phyloP scores from a whole-genome alignment of 2,888 invertebrate species.

The Tetrapedia diversipes region DNA sequence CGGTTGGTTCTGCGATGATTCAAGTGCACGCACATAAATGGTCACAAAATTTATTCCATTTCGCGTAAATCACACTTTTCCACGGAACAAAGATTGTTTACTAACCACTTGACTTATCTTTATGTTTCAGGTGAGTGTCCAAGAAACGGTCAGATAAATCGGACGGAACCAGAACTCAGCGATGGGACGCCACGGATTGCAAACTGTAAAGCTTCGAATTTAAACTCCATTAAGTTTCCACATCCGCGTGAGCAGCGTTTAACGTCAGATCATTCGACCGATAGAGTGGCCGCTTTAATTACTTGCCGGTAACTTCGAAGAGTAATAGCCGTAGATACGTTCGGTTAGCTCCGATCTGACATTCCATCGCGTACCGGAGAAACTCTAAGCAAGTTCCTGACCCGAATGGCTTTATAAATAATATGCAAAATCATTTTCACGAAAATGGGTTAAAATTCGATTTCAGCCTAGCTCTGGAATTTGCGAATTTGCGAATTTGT shows the following conservation, averaged over 20 bases:
- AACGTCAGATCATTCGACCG: conserved; percentile 61
- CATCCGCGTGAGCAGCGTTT: conserved; percentile 46
- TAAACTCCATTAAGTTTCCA: conserved; percentile 60
- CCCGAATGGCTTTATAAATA: neutral
- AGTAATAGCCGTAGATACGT: conserved; percentile 33
- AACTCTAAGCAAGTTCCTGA: conserved; percentile 10
- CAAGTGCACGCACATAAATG: no score
- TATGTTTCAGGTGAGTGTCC: conserved; percentile 68
- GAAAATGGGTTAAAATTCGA: neutral
- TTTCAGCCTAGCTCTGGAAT: no score
- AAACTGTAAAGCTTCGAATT: conserved; percentile 59
- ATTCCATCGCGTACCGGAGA: conserved; percentile 29
- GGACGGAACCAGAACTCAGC: neutral
- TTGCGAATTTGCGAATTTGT: no score
- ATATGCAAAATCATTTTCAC: conserved; percentile 21
- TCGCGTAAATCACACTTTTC: neutral
- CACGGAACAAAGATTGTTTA: neutral
- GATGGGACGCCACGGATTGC: conserved; percentile 19
- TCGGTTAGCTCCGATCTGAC: conserved; percentile 20
- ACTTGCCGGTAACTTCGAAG: conserved; percentile 61
- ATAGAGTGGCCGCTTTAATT: conserved; percentile 69
- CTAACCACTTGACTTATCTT: conserved; percentile 46
- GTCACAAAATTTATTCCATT: neutral
- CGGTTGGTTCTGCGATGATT: neutral
- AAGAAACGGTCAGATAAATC: conserved; percentile 26